A percentile compares a stretch with the other conserved stretches of the same genome.
phyloP scores from a whole-genome alignment of 2,888 invertebrate species.

The Catocala nupta region DNA sequence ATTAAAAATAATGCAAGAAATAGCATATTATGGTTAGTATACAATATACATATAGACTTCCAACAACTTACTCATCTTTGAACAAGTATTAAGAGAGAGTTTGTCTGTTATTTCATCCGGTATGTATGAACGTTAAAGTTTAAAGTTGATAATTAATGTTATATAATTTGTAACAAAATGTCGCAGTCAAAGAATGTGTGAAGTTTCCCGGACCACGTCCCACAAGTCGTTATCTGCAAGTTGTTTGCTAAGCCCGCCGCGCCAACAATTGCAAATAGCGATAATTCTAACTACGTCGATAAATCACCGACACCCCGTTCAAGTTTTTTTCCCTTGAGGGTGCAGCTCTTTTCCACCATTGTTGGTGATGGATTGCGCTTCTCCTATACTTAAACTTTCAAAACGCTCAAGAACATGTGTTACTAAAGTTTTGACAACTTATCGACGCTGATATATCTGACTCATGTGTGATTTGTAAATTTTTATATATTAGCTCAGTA shows the following conservation, averaged over 20 bases:
- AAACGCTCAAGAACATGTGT: slow-evolving; percentile 73
- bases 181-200: slow-evolving; percentile 33
- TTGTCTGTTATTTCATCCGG: no score
- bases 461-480: slow-evolving; percentile 53
- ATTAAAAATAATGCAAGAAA: no score
- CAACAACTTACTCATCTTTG: no score
- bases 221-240: slow-evolving; percentile 76
- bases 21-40: no score
- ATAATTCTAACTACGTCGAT: slow-evolving; percentile 86
- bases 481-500: no score
- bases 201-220: slow-evolving; percentile 26
- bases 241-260: slow-evolving; percentile 76
- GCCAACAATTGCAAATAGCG: slow-evolving; percentile 86
- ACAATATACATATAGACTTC: no score
- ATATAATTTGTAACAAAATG: not conserved
- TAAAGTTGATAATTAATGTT: not conserved
- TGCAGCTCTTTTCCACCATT: slow-evolving; percentile 70
- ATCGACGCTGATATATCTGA: slow-evolving; percentile 54
- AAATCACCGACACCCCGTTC: slow-evolving; percentile 81
- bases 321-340: slow-evolving; percentile 82
- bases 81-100: no score
- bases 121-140: not conserved
- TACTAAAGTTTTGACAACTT: slow-evolving; percentile 61
- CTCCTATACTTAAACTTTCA: slow-evolving; percentile 73
- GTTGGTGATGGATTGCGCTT: slow-evolving; percentile 82